A percentile compares a stretch with the other conserved stretches of the same genome.
Evolutionary conservation across 2,888 invertebrate genomes (phyloP).

Genomic region (Eilema sororculum): DNA sequence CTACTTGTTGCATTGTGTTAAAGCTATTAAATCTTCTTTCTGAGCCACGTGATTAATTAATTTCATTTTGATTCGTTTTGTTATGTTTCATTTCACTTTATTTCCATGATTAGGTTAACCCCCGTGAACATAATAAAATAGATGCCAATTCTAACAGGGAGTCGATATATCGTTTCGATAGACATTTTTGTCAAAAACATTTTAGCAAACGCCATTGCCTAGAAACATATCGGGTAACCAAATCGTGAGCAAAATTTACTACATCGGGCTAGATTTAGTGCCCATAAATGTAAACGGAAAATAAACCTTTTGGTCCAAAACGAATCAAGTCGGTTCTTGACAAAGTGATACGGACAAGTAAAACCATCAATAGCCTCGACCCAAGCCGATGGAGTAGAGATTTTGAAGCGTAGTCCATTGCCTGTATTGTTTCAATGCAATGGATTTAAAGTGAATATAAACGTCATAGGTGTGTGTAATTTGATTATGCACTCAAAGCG

Average conservation of each 20-base stretch:
- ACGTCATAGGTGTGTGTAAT: too few species aligned
- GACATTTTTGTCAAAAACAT: conserved; percentile 17
- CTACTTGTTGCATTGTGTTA: neutral
- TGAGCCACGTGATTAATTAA: neutral
- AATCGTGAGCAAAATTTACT: conserved; percentile 47
- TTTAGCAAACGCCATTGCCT: conserved; percentile 22
- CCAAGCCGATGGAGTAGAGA: conserved; percentile 27
- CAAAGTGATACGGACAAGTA: conserved; percentile 39
- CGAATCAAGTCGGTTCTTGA: conserved; percentile 36
- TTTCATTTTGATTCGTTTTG: neutral
- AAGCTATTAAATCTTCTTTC: neutral
- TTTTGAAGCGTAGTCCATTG: conserved; percentile 16
- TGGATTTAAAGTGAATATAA: neutral
- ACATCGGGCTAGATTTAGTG: conserved; percentile 39
- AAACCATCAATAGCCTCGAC: conserved; percentile 40
- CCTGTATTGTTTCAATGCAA: neutral
- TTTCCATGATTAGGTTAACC: neutral
- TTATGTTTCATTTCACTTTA: neutral
- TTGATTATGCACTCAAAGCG: neutral
- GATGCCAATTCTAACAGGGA: neutral
- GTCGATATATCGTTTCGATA: neutral
- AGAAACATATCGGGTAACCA: conserved; percentile 26
- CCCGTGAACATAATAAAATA: neutral
- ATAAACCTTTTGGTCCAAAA: conserved; percentile 36
- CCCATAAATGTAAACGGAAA: conserved; percentile 47